A percentile compares a stretch with the other conserved stretches of the same genome.
Evolutionary conservation across 2,888 invertebrate species (phyloP).

Genomic region (Cryptosula pallasiana): DNA sequence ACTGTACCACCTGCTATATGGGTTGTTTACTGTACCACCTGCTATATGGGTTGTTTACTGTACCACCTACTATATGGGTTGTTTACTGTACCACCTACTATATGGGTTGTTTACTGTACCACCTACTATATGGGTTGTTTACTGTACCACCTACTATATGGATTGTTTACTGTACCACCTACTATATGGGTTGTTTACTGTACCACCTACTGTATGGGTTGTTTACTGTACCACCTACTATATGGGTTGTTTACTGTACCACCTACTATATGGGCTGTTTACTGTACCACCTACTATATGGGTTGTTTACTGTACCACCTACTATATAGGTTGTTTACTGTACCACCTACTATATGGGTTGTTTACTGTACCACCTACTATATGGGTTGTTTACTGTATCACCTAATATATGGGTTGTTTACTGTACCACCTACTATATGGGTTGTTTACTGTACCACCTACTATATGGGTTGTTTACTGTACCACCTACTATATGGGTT

Average conservation of each 20-base stretch:
- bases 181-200: not conserved
- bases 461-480: too few species aligned
- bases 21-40: not conserved
- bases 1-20: not conserved
- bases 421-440: constrained; percentile 3
- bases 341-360: constrained; percentile 3
- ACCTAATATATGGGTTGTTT: too few species aligned
- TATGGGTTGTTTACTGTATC: not conserved
- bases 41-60: too few species aligned
- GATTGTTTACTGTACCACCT: too few species aligned
- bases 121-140: not conserved
- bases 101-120: too few species aligned
- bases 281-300: constrained; percentile 3
- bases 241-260: not conserved
- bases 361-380: not conserved
- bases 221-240: not conserved
- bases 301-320: not conserved
- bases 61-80: constrained; percentile 3
- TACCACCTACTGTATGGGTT: too few species aligned
- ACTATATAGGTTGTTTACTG: too few species aligned
- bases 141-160: too few species aligned
- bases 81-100: too few species aligned
- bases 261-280: too few species aligned
- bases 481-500: constrained; percentile 3
- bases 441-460: not conserved